A percentile compares a stretch with the other conserved stretches of the same genome.
phyloP scores from a whole-genome alignment of 2,113 vertebrate genomes.

The Meles meles region DNA sequence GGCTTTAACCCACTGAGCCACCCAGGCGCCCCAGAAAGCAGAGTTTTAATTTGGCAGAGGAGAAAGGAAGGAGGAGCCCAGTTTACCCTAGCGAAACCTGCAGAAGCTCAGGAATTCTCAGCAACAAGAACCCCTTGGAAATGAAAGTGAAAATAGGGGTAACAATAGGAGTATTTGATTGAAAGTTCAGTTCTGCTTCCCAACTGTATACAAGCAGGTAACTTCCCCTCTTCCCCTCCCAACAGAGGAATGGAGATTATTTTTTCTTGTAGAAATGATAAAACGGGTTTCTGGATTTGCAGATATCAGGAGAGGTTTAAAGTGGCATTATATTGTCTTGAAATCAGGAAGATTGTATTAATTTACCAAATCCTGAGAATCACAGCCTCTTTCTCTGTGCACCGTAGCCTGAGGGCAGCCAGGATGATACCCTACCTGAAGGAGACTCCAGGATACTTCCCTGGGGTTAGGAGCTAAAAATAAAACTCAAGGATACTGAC shows the following conservation, averaged over 20 bases:
- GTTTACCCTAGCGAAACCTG: neutral
- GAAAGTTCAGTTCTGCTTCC: neutral
- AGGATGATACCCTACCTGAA: neutral
- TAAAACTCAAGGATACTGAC: neutral
- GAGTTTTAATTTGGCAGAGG: neutral
- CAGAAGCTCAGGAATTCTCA: neutral
- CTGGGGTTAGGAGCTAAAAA: neutral
- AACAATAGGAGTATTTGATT: neutral
- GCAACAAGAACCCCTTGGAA: neutral
- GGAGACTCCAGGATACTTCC: neutral
- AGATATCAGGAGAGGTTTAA: neutral
- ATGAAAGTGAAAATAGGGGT: neutral
- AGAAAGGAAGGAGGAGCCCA: neutral
- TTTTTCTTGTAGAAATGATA: neutral
- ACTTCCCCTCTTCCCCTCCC: neutral
- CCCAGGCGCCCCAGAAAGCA: neutral
- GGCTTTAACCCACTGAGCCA: too few species aligned
- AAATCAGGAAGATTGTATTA: neutral
- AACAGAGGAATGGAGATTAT: neutral
- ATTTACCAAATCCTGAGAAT: neutral
- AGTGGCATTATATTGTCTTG: neutral
- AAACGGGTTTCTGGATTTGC: neutral
- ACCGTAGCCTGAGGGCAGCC: neutral
- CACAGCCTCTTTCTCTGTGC: neutral
- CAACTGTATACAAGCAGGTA: neutral